Conservation (phyloP, 2,797 vertebrate species). For the Heteromormyrus szaboi region DNA sequence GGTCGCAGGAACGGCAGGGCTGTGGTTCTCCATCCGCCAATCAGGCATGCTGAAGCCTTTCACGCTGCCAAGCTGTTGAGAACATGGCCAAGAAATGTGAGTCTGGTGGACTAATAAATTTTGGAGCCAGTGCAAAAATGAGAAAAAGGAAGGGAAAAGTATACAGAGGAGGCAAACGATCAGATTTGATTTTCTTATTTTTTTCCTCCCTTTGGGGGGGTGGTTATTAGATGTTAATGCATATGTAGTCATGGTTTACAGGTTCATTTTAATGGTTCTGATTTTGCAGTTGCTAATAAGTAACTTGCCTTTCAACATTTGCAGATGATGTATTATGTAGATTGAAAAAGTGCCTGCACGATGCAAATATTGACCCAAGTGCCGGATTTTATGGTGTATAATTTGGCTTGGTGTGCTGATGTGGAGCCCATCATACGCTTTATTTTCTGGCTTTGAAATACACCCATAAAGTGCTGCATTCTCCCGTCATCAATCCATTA, state of each 20-base stretch:
- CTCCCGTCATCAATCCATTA: neutral
- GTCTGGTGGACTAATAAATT: neutral
- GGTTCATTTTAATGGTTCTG: neutral
- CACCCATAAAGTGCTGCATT: neutral
- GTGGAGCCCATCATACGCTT: neutral
- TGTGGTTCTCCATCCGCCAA: neutral
- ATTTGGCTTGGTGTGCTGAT: neutral
- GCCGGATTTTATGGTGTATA: neutral
- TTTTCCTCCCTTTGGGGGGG: neutral
- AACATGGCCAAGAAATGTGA: neutral
- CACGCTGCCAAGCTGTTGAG: neutral
- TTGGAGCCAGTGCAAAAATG: neutral
- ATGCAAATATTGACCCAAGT: neutral
- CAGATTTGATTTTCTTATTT: neutral
- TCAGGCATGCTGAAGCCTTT: neutral
- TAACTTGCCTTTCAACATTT: neutral
- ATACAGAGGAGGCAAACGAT: neutral
- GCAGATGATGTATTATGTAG: neutral
- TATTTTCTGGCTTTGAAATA: neutral
- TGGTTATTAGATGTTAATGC: neutral
- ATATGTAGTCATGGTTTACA: neutral
- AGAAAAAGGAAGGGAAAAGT: neutral
- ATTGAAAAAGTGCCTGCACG: neutral
- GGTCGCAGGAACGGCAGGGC: neutral
- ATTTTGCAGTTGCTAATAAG: neutral